Percentiles rank a stretch among this genome's conserved stretches.
phyloP scores from a whole-genome alignment of 1,140 invertebrate species.

The Harpegnathos saltator region DNA sequence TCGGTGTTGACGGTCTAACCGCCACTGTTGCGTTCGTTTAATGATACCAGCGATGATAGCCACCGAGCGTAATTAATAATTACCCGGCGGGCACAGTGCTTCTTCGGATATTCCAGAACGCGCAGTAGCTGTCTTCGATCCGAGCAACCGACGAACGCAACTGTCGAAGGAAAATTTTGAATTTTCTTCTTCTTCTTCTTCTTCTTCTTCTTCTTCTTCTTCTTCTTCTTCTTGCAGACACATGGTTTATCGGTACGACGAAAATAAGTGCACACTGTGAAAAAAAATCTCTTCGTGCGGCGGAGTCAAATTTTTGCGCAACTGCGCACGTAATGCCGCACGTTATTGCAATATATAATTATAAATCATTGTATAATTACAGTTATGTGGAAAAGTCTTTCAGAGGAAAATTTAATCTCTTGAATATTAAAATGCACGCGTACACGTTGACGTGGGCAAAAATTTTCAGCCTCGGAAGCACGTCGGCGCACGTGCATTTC shows the following conservation, averaged over 20 bases:
- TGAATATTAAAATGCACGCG: background rate
- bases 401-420: background rate
- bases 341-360: background rate
- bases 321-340: too few species aligned
- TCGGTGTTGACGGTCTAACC: conserved; percentile 54
- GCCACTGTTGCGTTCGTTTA: conserved; percentile 40
- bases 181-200: too few species aligned
- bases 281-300: too few species aligned
- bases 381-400: background rate
- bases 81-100: conserved; percentile 13
- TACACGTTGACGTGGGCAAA: background rate
- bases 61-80: conserved; percentile 31
- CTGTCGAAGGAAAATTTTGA: too few species aligned
- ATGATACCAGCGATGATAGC: conserved; percentile 50
- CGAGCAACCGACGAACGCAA: background rate
- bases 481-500: background rate
- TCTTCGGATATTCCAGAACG: background rate
- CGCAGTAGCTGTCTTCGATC: background rate
- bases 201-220: too few species aligned
- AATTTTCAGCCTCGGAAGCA: background rate
- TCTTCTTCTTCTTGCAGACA: too few species aligned
- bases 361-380: background rate
- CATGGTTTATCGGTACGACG: too few species aligned
- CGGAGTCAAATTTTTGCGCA: too few species aligned
- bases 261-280: too few species aligned